Evolutionary conservation across 2,113 vertebrate species (phyloP).

Genomic region (Gallinago undulata): DNA sequence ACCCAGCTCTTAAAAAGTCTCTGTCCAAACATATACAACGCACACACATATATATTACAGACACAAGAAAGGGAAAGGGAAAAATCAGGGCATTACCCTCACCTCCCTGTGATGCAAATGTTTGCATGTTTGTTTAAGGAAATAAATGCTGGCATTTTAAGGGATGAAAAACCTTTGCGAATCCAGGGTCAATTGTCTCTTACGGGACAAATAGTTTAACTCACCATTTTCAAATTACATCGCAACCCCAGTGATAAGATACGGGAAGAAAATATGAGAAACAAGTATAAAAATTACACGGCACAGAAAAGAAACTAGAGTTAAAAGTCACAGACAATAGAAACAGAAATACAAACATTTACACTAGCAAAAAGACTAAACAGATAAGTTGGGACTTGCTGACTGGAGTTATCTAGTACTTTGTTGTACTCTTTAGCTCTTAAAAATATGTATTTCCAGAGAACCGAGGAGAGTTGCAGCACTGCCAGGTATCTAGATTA

Average conservation of each 20-base stretch:
- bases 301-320: slow-evolving; percentile 26
- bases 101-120: neutral
- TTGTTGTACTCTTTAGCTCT: slow-evolving; percentile 56
- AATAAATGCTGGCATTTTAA: neutral
- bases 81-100: neutral
- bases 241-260: neutral
- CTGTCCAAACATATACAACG: neutral
- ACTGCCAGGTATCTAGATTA: neutral
- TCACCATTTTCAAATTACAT: neutral
- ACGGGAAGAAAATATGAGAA: neutral
- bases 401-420: slow-evolving; percentile 52
- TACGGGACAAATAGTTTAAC: neutral
- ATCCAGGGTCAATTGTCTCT: neutral
- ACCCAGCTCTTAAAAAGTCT: neutral
- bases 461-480: slow-evolving; percentile 3
- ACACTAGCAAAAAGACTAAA: slow-evolving; percentile 73
- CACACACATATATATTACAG: neutral
- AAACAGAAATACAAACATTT: slow-evolving; percentile 73
- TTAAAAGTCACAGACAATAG: slow-evolving; percentile 56
- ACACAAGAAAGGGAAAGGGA: neutral
- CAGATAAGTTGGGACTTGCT: slow-evolving; percentile 76
- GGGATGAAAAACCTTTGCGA: neutral
- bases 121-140: neutral
- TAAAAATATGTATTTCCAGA: slow-evolving; percentile 49
- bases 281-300: neutral